A percentile compares a stretch with the other conserved stretches of the same genome.
phyloP scores from a whole-genome alignment of 2,888 invertebrate species.

The Zaprionus lineosus region DNA sequence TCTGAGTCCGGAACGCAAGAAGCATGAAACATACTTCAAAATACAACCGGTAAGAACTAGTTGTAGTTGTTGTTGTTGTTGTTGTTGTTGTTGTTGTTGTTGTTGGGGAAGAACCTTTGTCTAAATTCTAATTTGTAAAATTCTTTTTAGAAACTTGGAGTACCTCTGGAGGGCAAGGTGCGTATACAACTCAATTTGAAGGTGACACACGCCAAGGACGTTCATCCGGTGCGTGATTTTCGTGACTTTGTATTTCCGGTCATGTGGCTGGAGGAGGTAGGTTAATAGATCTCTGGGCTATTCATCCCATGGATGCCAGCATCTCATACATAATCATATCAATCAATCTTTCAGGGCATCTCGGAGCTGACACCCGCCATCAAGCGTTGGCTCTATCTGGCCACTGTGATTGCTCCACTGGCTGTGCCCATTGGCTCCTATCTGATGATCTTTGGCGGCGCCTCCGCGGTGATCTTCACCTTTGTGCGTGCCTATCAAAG shows the following conservation, averaged over 20 bases:
- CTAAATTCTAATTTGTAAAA: not conserved
- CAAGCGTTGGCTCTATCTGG: conserved; percentile 90
- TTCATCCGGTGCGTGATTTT: conserved; percentile 89
- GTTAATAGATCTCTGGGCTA: conserved; percentile 83
- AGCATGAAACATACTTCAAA: conserved; percentile 91
- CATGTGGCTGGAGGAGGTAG: conserved; percentile 94
- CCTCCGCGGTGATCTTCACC: conserved; percentile 86
- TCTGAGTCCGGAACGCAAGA: conserved; percentile 86
- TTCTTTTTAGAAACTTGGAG: conserved; percentile 89
- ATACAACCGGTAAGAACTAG: conserved; percentile 89
- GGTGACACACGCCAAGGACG: conserved; percentile 88
- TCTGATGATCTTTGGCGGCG: conserved; percentile 88
- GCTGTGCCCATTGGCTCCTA: conserved; percentile 88
- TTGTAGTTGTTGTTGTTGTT: not conserved
- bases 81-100: not conserved
- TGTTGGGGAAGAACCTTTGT: not conserved
- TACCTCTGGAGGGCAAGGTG: conserved; percentile 91
- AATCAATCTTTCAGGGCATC: conserved; percentile 85
- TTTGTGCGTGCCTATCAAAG: conserved; percentile 90
- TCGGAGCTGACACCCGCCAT: conserved; percentile 91
- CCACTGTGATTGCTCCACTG: conserved; percentile 90
- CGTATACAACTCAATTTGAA: conserved; percentile 92
- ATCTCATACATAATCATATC: not conserved
- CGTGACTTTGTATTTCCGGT: conserved; percentile 92
- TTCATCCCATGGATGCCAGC: not conserved